Base-by-base conservation (phyloP, 2,797 vertebrate species). In the Notolepis coatsorum region DNA sequence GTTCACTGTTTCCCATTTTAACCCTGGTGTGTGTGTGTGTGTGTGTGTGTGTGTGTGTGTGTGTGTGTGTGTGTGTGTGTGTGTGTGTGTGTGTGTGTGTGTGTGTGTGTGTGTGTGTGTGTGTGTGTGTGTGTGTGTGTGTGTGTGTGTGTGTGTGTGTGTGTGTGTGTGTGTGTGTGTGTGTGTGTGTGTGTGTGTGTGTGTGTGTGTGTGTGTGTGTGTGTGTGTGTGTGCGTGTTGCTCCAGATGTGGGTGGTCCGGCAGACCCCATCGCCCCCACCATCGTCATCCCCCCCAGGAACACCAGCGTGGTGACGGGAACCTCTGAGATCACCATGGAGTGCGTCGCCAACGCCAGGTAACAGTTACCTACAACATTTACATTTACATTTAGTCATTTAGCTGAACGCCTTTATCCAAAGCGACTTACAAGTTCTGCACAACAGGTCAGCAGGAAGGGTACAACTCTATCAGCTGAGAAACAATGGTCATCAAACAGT, bases 341-440 rank as follows among this genome's bases (percentile, higher is more conserved):
- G 85, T 99, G 97, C 0, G 95, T 99, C 56, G 97, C 97, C 84
- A 98, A 99, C 0, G 97, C 97, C 83, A 96, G 97, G 97, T 91
- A 47, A 89, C n/a, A n/a, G n/a, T n/a, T n/a, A n/a, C n/a, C n/a
- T n/a, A n/a, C n/a, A n/a, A n/a, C n/a, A n/a, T n/a, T n/a, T n/a
- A n/a, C n/a, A n/a, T n/a, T n/a, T n/a, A n/a, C n/a, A n/a, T n/a
- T n/a, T n/a, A n/a, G n/a, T n/a, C n/a, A n/a, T n/a, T n/a, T n/a
- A n/a, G n/a, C n/a, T n/a, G n/a, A n/a, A n/a, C n/a, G n/a, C n/a
- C n/a, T n/a, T n/a, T n/a, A n/a, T n/a, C n/a, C n/a, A n/a, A n/a
- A n/a, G n/a, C n/a, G n/a, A n/a, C n/a, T n/a, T n/a, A n/a, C n/a
- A n/a, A n/a, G n/a, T n/a, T n/a, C n/a, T n/a, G n/a, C n/a, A n/a